phyloP scores from a whole-genome alignment of 2,888 invertebrate genomes.

The Lasioglossum calceatum region DNA sequence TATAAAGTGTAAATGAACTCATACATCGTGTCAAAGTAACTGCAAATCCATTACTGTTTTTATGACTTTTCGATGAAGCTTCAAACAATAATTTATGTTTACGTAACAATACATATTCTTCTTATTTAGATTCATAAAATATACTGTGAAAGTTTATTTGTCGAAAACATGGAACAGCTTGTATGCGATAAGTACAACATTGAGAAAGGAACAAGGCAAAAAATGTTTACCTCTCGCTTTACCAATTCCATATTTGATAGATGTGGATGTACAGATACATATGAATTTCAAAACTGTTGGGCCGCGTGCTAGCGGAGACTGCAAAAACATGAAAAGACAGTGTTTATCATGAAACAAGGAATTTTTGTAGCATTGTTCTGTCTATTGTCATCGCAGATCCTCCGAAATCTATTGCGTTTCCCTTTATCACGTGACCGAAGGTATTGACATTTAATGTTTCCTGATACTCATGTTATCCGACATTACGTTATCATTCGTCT shows the following conservation, averaged over 20 bases:
- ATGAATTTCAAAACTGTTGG: conserved; percentile 19
- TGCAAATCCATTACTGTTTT: neutral
- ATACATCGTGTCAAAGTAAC: neutral
- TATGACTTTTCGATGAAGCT: neutral
- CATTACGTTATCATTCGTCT: neutral
- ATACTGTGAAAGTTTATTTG: neutral
- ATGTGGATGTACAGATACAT: conserved; percentile 23
- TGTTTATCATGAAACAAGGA: conserved; percentile 15
- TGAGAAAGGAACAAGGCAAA: neutral
- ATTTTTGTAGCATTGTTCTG: conserved; percentile 15
- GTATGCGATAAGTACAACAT: neutral
- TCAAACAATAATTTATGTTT: neutral
- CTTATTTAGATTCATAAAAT: neutral
- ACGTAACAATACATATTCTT: neutral
- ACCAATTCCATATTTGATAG: conserved; percentile 73
- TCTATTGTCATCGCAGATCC: conserved; percentile 20
- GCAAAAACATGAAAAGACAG: conserved; percentile 16
- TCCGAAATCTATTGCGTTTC: conserved; percentile 26
- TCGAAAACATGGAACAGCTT: neutral
- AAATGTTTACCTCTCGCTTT: conserved; percentile 71
- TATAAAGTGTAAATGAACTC: neutral
- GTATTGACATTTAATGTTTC: conserved; percentile 21
- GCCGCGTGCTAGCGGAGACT: neutral
- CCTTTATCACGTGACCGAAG: conserved; percentile 39
- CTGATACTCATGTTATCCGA: conserved; percentile 18